Conservation (phyloP, 2,797 vertebrate species). For the Halcyon smyrnensis region DNA sequence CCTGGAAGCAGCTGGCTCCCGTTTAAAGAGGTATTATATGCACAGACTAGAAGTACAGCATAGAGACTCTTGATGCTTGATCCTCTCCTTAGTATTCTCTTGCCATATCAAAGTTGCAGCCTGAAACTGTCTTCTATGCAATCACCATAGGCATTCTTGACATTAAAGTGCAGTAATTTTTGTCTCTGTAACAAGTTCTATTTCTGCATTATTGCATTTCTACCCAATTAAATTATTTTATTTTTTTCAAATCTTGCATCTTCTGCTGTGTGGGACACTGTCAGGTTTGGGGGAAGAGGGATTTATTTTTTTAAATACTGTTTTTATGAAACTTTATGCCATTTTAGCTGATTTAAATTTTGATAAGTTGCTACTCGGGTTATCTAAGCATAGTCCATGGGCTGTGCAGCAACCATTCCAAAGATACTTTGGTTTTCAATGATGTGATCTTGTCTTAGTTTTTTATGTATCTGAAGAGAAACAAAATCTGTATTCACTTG, state of each 20-base stretch:
- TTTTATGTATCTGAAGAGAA: background rate
- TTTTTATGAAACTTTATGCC: background rate
- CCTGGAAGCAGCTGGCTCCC: conserved; percentile 97
- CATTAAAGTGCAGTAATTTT: background rate
- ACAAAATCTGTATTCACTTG: background rate
- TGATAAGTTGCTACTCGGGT: background rate
- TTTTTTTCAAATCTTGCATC: background rate
- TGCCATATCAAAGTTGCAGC: background rate
- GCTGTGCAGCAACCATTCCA: background rate
- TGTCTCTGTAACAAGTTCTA: background rate
- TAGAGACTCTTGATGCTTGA: background rate
- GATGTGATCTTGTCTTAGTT: background rate
- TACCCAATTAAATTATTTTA: background rate
- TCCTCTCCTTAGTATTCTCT: background rate
- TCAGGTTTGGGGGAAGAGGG: background rate
- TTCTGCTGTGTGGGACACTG: background rate
- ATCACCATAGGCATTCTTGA: background rate
- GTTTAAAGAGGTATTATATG: conserved; percentile 90
- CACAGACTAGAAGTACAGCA: background rate
- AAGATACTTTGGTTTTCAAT: background rate
- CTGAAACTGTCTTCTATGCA: background rate
- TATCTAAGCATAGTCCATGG: background rate
- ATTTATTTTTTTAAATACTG: background rate
- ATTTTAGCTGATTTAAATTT: background rate
- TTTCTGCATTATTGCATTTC: background rate